Conservation (phyloP, 2,113 vertebrate genomes). For the Cynopterus brachyotis region DNA sequence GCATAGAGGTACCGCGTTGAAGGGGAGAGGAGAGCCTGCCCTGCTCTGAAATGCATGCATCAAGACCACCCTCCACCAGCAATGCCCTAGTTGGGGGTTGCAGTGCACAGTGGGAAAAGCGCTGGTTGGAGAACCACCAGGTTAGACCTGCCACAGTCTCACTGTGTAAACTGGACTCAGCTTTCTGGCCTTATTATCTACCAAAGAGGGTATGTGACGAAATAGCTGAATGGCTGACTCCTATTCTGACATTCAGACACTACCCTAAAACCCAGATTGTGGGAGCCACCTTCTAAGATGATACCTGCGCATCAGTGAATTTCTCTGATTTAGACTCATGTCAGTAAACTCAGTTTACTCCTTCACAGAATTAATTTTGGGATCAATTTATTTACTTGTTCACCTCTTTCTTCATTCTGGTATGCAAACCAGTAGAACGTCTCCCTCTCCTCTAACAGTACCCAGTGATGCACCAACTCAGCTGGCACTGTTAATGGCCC, state of each 20-base stretch:
- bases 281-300: neutral
- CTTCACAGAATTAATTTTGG: neutral
- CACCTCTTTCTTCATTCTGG: neutral
- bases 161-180: neutral
- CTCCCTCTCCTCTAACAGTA: neutral
- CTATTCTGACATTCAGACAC: neutral
- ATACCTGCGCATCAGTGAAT: neutral
- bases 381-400: neutral
- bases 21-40: neutral
- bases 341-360: neutral
- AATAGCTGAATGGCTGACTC: neutral
- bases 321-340: neutral
- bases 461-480: neutral
- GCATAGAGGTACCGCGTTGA: neutral
- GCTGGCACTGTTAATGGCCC: neutral
- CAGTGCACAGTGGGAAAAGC: neutral
- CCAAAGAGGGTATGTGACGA: neutral
- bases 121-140: neutral
- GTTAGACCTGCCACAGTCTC: neutral
- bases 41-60: rapidly evolving
- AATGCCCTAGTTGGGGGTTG: rapidly evolving
- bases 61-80: neutral
- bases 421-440: neutral
- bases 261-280: neutral
- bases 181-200: neutral